Evolutionary conservation across 2,113 vertebrate species (phyloP), one percentile per base, ranked within the genome.

Genomic region (Zosterops lateralis): DNA sequence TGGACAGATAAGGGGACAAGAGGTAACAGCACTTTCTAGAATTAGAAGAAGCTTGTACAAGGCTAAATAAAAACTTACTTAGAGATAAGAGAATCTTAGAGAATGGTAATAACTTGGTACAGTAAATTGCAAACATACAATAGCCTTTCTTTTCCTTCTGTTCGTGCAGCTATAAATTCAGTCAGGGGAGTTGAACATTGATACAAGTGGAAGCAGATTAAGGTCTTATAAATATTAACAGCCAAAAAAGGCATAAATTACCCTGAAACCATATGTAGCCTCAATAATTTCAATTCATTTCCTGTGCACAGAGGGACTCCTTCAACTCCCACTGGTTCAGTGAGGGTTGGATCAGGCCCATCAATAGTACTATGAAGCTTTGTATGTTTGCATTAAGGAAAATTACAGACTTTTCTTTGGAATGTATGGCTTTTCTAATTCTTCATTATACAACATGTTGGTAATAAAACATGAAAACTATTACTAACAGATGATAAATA

Each of bases 211-310:
- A 95, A 93, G 51, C 82, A 93, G 91, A 96, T 92, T 89, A 94
- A 84, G 38, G 80, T 88, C 72, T 83, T 94, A 71, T 64, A 92
- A 91, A 88, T 96, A 88, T 73, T 90, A 96, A 79, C 53, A 87
- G 48, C 36, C 72, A 87, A 66, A 84, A 93, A 71, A 73, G 32
- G 32, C 78, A 91, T 90, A 91, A 86, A 90, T 94, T 92, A 91
- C 89, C 82, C 57, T 74, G 51, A 81, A 95, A 92, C 89, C 79
- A 72, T 95, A 78, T 92, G 89, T 84, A 93, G 70, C 77, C 83
- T 88, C 79, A 84, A 94, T 94, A 81, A 95, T 90, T 95, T 84
- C 40, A 84, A 84, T 92, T 96, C 7, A 90, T 96, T 96, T 96
- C 93, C 94, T 95, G 53, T 86, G 60, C 95, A 83, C 53, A 85